Conservation (phyloP, 2,113 vertebrate genomes). For the Hoplias malabaricus region DNA sequence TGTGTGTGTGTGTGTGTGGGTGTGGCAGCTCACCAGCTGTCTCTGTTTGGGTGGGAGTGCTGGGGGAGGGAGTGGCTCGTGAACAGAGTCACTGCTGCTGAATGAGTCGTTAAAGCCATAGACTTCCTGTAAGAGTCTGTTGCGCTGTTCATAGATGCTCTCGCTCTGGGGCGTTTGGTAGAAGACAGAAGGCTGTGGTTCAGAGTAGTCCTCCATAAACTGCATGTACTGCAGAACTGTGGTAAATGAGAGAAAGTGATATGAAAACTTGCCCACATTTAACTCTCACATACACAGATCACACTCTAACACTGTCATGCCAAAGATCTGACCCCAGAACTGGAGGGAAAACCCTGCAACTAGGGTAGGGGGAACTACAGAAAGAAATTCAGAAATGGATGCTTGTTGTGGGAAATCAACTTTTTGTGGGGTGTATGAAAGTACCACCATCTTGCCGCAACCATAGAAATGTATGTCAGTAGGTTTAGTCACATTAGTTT, state of each 20-base stretch:
- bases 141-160: slow-evolving; percentile 83
- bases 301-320: neutral
- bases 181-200: slow-evolving; percentile 83
- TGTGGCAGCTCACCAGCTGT: slow-evolving; percentile 77
- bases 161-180: slow-evolving; percentile 86
- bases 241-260: neutral
- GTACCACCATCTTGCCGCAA: too few species aligned
- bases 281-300: neutral
- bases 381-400: too few species aligned
- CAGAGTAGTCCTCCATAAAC: slow-evolving; percentile 87
- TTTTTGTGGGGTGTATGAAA: too few species aligned
- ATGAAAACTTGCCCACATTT: neutral
- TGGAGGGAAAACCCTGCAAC: too few species aligned
- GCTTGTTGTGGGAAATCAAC: too few species aligned
- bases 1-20: neutral
- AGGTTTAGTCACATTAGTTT: too few species aligned
- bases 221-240: slow-evolving; percentile 92
- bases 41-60: slow-evolving; percentile 89
- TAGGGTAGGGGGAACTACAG: too few species aligned
- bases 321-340: too few species aligned
- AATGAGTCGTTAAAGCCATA: slow-evolving; percentile 82
- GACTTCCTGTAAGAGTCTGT: slow-evolving; percentile 80
- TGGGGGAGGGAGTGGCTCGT: slow-evolving; percentile 79
- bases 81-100: slow-evolving; percentile 61
- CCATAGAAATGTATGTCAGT: too few species aligned